Percentiles rank a stretch among this genome's conserved stretches.
Evolutionary conservation across 2,888 invertebrate species (phyloP).

Genomic region (Drosophila colorata): DNA sequence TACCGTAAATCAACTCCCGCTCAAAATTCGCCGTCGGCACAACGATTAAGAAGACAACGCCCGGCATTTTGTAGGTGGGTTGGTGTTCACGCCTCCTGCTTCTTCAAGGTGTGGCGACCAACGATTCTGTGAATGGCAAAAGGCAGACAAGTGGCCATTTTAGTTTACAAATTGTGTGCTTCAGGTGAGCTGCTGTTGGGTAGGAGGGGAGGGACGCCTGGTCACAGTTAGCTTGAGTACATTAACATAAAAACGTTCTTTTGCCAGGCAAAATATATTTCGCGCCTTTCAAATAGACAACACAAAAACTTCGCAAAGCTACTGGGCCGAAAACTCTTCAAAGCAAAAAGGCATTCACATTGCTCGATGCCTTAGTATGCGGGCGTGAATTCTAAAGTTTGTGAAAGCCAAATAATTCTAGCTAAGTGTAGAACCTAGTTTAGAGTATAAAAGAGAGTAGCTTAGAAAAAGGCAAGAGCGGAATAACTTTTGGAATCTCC

Average conservation of each 20-base stretch:
- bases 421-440: no score
- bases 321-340: constrained; percentile 23
- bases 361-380: not conserved
- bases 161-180: constrained; percentile 56
- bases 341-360: constrained; percentile 18
- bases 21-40: constrained; percentile 90
- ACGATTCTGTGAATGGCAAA: constrained; percentile 38
- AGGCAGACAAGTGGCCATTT: constrained; percentile 58
- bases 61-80: constrained; percentile 86
- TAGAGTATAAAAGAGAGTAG: no score
- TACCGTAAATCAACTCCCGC: constrained; percentile 86
- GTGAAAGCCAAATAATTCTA: not conserved
- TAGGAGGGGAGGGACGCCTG: not conserved
- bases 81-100: not conserved
- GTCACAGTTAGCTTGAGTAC: constrained; percentile 10
- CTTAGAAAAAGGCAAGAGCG: no score
- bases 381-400: constrained; percentile 15
- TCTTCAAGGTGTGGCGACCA: not conserved
- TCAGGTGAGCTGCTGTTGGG: not conserved
- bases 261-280: constrained; percentile 6
- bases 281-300: constrained; percentile 8
- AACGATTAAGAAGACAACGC: constrained; percentile 89
- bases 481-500: no score
- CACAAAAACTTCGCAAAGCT: constrained; percentile 16
- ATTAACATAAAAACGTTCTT: constrained; percentile 35